These are phyloP conservation scores for Passer montanus DNA, from an alignment of 2,113 vertebrate genomes.

Conservation along the genomic window DNA sequence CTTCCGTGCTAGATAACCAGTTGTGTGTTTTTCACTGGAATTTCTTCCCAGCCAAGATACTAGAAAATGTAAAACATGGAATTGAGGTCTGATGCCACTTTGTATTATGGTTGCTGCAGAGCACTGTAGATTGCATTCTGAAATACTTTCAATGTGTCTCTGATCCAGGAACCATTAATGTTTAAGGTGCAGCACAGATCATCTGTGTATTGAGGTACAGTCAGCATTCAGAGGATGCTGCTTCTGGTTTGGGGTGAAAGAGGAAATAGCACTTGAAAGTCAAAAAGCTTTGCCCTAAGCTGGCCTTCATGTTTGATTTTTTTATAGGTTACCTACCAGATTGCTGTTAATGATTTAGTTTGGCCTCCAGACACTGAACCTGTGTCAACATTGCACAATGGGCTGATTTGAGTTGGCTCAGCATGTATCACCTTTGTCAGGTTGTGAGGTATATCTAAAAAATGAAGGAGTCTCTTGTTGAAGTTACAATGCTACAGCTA, in stretches of 20 bases:
- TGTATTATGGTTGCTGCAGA: neutral
- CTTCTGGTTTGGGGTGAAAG: neutral
- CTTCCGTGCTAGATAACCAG: neutral
- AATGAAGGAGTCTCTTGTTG: neutral
- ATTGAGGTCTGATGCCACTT: neutral
- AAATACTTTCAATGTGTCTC: neutral
- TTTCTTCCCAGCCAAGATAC: neutral
- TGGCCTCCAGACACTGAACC: neutral
- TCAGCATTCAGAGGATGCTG: neutral
- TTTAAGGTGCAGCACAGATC: neutral
- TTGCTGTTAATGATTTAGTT: neutral
- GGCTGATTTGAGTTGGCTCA: neutral
- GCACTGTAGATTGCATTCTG: neutral
- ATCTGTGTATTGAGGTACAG: rapidly evolving
- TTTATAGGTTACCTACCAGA: neutral
- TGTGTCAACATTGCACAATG: rapidly evolving
- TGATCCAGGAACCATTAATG: neutral
- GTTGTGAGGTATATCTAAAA: rapidly evolving
- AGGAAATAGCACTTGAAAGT: neutral
- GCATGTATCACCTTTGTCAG: neutral
- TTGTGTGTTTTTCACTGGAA: neutral
- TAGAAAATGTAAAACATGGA: neutral
- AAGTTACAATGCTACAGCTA: neutral
- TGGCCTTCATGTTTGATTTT: neutral
- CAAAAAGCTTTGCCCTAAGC: neutral